Evolutionary conservation across 2,113 vertebrate genomes (phyloP), one percentile per base, ranked within the genome.

Genomic region (Erinaceus europaeus): DNA sequence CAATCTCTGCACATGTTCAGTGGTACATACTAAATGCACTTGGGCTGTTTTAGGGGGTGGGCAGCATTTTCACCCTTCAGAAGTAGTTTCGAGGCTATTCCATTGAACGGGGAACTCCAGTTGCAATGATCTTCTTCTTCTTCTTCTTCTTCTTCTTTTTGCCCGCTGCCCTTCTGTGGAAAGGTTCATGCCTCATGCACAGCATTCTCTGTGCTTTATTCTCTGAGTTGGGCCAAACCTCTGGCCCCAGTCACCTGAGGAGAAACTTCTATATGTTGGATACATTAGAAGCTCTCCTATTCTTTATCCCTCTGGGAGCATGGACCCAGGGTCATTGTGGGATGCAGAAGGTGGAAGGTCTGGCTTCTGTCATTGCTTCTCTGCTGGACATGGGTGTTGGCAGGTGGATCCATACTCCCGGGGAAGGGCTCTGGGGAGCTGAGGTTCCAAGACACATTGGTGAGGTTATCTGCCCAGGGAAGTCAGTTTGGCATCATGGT

Each of bases 1-100:
- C 93, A 97, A 93, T 97, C 95, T 95, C 95, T 97, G 97, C 97
- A 98, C 95, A 96, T 97, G 96, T 97, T 96, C 93, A 76, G 92
- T 95, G 96, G 96, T 95, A 96, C 97, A 97, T 95, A 95, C 94
- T 95, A 96, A 97, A 95, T 97, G 95, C 94, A 93, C 95, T 88
- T 94, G 91, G 96, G 94, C 92, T 95, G 92, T 77, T 94, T 91
- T 61, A 71, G 85, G 73, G 84, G 44, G 76, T 76, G 42, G 85
- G 93, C 92, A 93, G 53, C 91, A 53, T 95, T 93, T 95, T 97
- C 96, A 94, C 94, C 92, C 96, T 96, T 96, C 95, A 95, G 86
- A 97, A 97, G 93, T 91, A 94, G 93, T 96, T 91, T 91, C 86
- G 92, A 93, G 93, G 94, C 96, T 93, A 95, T 17, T 93, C 42